Evolutionary conservation across 30 jellyfish, hydroid and myxozoan genomes (phyloP), one percentile per base, ranked within the genome.

Genomic region (Hydractinia echinata): DNA sequence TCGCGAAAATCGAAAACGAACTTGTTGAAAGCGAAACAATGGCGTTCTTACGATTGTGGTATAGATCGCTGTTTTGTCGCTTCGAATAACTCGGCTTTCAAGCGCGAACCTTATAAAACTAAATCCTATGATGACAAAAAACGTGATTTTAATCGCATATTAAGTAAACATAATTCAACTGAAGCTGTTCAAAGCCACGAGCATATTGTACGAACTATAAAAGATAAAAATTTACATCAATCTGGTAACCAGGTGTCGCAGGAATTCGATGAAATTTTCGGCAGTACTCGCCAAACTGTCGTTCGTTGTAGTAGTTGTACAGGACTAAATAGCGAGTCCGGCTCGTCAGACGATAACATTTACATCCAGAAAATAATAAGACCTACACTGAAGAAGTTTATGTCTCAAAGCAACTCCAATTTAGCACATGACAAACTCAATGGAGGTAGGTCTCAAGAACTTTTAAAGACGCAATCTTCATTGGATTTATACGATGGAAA

Each of bases 221-320:
- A 64, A 51, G 39, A n/a, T 6, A 6, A 7, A 4, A 64, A 64
- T 64, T 64, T 51, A 64, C 74, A 64, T n/a, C 7, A 64, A 8
- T n/a, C 51, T 2, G 51, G 39, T 9, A 64, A 51, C 39, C 74
- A 3, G 9, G 18, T 64, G 19, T 64, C 74, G 39, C 74, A 13
- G 18, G 74, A 64, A 51, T 64, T 64, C 39, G 74, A 64, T 51
- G 74, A 64, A 64, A 64, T 64, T n/a, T 64, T 64, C 39, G 74
- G 74, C 18, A 64, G 74, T 64, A 6, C 18, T 44, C 44, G 44
- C 44, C 19, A 64, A 13, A 64, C 19, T 13, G 74, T 64, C 8
- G 39, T 58, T 58, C 69, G 18, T 58, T 58, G 51, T 1, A 64
- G 6, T n/a, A 51, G 39, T 7, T 64, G 74, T 64, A n/a, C 39